Evolutionary conservation across 2,888 invertebrate genomes (phyloP).

Genomic region (Pherbina coryleti): DNA sequence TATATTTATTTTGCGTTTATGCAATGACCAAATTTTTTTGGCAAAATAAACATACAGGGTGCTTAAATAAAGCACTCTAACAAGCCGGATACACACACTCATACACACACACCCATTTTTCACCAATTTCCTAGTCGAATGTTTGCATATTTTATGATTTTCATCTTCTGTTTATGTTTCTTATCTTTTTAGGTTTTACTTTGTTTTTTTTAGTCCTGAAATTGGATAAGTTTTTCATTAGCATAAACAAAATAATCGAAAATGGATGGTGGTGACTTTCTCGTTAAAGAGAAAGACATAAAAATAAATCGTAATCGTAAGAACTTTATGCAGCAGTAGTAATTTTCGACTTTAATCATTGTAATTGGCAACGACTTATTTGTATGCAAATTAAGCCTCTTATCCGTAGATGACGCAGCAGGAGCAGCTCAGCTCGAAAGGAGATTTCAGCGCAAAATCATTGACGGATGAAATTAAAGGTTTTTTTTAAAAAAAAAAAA

Average conservation of each 20-base stretch:
- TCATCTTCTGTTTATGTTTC: slow-evolving; percentile 1
- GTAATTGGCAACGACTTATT: slow-evolving; percentile 31
- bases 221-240: slow-evolving; percentile 17
- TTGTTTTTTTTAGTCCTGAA: neutral
- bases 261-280: slow-evolving; percentile 9
- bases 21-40: neutral
- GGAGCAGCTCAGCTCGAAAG: neutral
- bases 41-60: neutral
- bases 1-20: neutral
- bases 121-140: neutral
- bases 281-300: slow-evolving; percentile 1
- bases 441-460: neutral
- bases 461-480: slow-evolving; percentile 8
- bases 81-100: neutral
- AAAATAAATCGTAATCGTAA: slow-evolving; percentile 18
- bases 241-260: slow-evolving; percentile 25
- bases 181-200: neutral
- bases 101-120: neutral
- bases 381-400: slow-evolving; percentile 23
- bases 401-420: neutral
- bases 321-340: slow-evolving; percentile 11
- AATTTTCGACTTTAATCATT: slow-evolving; percentile 27
- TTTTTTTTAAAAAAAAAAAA: too few relatives aligned
- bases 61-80: neutral
- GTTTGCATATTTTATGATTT: slow-evolving; percentile 3